A percentile compares a stretch with the other conserved stretches of the same genome.
Conservation (phyloP, 2,888 invertebrate genomes). For the Leucophenga montana region DNA sequence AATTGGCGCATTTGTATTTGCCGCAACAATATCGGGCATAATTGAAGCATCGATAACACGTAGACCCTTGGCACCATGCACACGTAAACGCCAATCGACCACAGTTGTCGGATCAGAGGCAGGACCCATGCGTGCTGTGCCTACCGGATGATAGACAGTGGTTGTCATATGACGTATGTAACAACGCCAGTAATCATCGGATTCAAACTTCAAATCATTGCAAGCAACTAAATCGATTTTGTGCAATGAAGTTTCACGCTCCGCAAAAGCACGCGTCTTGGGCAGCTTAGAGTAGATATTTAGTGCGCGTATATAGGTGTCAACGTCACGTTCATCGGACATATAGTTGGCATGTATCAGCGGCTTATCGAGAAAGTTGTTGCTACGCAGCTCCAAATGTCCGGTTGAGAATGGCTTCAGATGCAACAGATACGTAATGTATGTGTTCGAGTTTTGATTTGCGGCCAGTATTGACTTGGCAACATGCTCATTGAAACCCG, state of each 20-base stretch:
- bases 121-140: conserved; percentile 79
- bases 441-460: conserved; percentile 66
- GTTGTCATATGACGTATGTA: conserved; percentile 84
- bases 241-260: conserved; percentile 73
- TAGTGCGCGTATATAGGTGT: conserved; percentile 68
- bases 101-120: conserved; percentile 73
- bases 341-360: conserved; percentile 78
- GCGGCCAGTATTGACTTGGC: conserved; percentile 67
- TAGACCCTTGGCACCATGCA: conserved; percentile 75
- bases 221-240: conserved; percentile 87
- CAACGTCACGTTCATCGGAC: conserved; percentile 74
- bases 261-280: conserved; percentile 71
- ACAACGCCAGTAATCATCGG: conserved; percentile 91
- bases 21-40: conserved; percentile 78
- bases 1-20: conserved; percentile 78
- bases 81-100: conserved; percentile 76
- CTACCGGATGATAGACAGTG: conserved; percentile 84
- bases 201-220: conserved; percentile 78
- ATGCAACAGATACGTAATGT: conserved; percentile 66
- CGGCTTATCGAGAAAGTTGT: conserved; percentile 76
- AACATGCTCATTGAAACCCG: conserved; percentile 66
- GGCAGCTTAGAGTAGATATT: conserved; percentile 69
- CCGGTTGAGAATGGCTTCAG: conserved; percentile 75
- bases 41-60: conserved; percentile 80
- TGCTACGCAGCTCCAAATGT: conserved; percentile 74